A percentile compares a stretch with the other conserved stretches of the same genome.
These are phyloP conservation scores for Tenebrosternarchus preto DNA, from an alignment of 2,113 vertebrate genomes.

Conservation along the genomic window DNA sequence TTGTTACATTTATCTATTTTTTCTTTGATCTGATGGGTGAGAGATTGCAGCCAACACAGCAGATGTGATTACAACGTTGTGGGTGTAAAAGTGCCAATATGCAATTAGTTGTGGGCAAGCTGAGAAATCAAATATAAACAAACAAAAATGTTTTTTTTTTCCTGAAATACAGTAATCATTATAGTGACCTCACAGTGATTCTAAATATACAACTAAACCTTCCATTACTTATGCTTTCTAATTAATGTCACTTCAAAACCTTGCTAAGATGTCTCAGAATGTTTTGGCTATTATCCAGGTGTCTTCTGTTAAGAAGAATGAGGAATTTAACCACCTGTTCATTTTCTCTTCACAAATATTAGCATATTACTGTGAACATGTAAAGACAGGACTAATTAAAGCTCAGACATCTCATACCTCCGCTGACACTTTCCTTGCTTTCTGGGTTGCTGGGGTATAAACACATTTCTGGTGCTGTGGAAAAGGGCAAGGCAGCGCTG, in stretches of 20 bases:
- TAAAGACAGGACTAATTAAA: constrained; percentile 64
- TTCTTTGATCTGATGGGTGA: background rate
- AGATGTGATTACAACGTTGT: constrained; percentile 30
- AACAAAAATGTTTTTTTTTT: background rate
- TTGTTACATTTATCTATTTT: background rate
- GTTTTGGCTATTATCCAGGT: constrained; percentile 10
- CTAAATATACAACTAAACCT: constrained; percentile 30
- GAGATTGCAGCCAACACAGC: constrained; percentile 34
- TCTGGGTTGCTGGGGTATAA: constrained; percentile 64
- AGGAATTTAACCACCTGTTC: constrained; percentile 31
- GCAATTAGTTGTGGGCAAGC: constrained; percentile 21
- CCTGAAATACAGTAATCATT: background rate
- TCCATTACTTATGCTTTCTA: constrained; percentile 35
- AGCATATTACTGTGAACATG: constrained; percentile 12
- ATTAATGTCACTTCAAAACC: constrained; percentile 43
- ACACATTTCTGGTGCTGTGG: constrained; percentile 65
- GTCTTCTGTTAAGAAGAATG: constrained; percentile 19
- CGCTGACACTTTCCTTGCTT: constrained; percentile 48
- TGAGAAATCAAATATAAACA: constrained; percentile 40
- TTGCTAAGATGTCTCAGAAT: constrained; percentile 17
- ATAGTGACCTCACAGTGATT: constrained; percentile 18
- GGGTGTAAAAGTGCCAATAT: constrained; percentile 34
- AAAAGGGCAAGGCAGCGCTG: background rate
- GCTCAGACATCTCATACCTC: constrained; percentile 62
- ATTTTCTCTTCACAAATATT: constrained; percentile 28